phyloP scores from a whole-genome alignment of 1,140 invertebrate species.

The Papilio polytes region DNA sequence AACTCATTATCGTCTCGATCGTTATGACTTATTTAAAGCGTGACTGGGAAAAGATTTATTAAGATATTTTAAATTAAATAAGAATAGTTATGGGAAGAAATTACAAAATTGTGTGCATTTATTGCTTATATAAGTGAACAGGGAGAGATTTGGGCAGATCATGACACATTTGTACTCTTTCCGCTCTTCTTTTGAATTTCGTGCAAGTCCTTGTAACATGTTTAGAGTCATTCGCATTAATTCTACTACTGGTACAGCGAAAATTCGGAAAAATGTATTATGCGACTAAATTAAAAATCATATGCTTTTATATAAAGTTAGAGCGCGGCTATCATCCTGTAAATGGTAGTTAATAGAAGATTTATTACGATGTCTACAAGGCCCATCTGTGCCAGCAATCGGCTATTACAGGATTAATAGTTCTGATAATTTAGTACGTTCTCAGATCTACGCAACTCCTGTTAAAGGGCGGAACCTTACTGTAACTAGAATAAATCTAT shows the following conservation, averaged over 20 bases:
- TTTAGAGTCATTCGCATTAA: no score
- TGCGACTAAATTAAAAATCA: background rate
- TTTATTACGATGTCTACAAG: conserved; percentile 35
- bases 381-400: conserved; percentile 29
- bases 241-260: no score
- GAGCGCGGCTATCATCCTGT: background rate
- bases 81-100: no score
- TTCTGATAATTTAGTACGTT: conserved; percentile 28
- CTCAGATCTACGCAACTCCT: conserved; percentile 11
- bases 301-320: background rate
- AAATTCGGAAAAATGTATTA: background rate
- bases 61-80: background rate
- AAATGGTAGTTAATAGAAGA: conserved; percentile 31
- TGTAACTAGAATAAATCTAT: background rate
- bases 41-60: background rate
- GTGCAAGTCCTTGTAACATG: no score
- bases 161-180: no score
- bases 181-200: no score
- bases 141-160: no score
- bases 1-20: conserved; percentile 12
- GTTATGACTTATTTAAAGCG: conserved; percentile 1
- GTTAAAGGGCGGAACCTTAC: background rate
- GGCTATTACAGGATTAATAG: conserved; percentile 34
- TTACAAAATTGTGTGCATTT: no score
- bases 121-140: no score